Evolutionary conservation across 1,140 invertebrate genomes (phyloP).

Genomic region (Aphidius gifuensis): DNA sequence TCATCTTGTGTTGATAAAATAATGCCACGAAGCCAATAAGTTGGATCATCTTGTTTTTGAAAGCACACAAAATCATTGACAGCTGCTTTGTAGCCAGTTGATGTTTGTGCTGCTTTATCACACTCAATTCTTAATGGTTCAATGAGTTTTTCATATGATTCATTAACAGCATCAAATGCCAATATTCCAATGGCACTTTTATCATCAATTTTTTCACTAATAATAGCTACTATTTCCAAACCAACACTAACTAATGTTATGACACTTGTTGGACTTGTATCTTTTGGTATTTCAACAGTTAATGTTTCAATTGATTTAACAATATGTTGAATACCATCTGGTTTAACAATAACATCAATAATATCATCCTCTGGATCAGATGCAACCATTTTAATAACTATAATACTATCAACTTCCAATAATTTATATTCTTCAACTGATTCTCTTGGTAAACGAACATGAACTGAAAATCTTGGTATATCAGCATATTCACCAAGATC

Average conservation of each 20-base stretch:
- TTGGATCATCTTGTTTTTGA: neutral
- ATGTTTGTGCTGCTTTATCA: constrained; percentile 13
- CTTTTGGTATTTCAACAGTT: neutral
- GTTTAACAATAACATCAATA: neutral
- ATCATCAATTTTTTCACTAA: constrained; percentile 9
- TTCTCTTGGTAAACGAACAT: constrained; percentile 4
- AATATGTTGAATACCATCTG: too few relatives aligned
- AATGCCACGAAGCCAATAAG: neutral
- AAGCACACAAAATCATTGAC: constrained; percentile 31
- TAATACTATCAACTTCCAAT: neutral
- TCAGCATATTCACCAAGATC: constrained; percentile 24
- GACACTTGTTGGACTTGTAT: constrained; percentile 10
- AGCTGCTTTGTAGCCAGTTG: constrained; percentile 28
- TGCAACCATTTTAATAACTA: constrained; percentile 28
- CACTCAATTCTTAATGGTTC: constrained; percentile 24
- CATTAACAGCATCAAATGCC: neutral
- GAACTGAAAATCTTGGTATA: constrained; percentile 14
- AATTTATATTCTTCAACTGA: neutral
- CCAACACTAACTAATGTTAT: constrained; percentile 3
- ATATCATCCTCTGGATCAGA: constrained; percentile 28
- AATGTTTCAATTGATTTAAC: too few relatives aligned
- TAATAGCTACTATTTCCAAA: neutral
- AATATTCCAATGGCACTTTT: constrained; percentile 19
- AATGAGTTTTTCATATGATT: constrained; percentile 24
- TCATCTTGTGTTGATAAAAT: neutral